A percentile compares a stretch with the other conserved stretches of the same genome.
Conservation (phyloP, 2,797 vertebrate species). For the Mormyrus proboscirostris region DNA sequence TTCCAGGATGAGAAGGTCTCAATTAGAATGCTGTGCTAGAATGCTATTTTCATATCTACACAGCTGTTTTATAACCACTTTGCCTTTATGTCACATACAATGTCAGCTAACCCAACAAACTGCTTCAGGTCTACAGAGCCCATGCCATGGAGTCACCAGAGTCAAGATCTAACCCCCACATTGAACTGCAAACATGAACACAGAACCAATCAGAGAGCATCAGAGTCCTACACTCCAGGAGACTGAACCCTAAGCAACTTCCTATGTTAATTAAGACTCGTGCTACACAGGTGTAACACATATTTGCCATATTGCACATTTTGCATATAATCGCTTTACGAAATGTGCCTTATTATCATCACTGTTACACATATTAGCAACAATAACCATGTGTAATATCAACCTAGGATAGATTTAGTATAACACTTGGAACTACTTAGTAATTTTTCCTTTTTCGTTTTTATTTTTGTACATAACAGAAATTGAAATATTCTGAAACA, state of each 20-base stretch:
- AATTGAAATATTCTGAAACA: neutral
- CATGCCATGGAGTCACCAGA: neutral
- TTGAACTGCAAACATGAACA: neutral
- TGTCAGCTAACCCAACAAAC: neutral
- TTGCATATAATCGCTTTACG: neutral
- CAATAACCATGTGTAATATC: neutral
- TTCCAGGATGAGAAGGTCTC: neutral
- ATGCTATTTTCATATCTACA: neutral
- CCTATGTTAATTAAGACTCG: neutral
- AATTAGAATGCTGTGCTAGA: neutral
- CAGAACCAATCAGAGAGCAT: neutral
- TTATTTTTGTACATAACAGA: neutral
- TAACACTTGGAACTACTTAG: neutral
- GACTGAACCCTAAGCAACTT: neutral
- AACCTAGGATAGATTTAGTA: neutral
- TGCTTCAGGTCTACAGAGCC: neutral
- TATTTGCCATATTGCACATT: neutral
- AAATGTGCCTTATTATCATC: neutral
- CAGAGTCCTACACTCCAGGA: neutral
- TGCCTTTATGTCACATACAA: neutral
- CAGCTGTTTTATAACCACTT: conserved; percentile 2
- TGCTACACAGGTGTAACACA: neutral
- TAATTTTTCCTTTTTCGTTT: neutral
- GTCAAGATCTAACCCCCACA: neutral
- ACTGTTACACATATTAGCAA: neutral